Evolutionary conservation across 1,140 invertebrate genomes (phyloP).

Genomic region (Pomacea maculata): DNA sequence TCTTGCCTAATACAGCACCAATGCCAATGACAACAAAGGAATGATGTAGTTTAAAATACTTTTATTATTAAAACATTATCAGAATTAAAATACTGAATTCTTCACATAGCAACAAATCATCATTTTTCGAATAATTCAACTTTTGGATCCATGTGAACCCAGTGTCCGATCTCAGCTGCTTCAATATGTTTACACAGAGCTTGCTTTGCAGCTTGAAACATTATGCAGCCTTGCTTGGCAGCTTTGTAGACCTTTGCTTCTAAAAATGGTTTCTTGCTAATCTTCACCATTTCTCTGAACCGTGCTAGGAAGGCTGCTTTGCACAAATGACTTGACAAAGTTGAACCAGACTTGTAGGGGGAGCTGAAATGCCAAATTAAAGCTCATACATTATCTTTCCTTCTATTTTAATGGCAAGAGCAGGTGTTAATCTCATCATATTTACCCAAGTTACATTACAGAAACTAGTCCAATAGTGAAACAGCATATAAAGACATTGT

Average conservation of each 20-base stretch:
- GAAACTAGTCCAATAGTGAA: no score
- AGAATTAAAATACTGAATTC: no score
- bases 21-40: no score
- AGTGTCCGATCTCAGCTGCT: constrained; percentile 40
- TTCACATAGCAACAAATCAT: no score
- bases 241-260: constrained; percentile 21
- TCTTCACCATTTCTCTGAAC: constrained; percentile 28
- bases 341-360: constrained; percentile 35
- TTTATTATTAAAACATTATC: no score
- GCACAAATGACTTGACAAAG: constrained; percentile 42
- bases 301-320: constrained; percentile 46
- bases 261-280: constrained; percentile 8
- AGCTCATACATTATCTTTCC: no score
- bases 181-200: constrained; percentile 41
- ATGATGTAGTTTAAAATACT: no score
- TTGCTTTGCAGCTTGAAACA: constrained; percentile 41
- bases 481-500: no score
- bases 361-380: constrained; percentile 35
- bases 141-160: constrained; percentile 42
- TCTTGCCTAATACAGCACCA: no score
- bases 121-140: constrained; percentile 27
- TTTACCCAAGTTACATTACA: no score
- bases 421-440: no score
- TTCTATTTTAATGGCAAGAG: no score
- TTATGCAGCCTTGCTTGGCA: constrained; percentile 33